phyloP scores from a whole-genome alignment of 2,797 vertebrate genomes.

The Gymnodraco acuticeps region DNA sequence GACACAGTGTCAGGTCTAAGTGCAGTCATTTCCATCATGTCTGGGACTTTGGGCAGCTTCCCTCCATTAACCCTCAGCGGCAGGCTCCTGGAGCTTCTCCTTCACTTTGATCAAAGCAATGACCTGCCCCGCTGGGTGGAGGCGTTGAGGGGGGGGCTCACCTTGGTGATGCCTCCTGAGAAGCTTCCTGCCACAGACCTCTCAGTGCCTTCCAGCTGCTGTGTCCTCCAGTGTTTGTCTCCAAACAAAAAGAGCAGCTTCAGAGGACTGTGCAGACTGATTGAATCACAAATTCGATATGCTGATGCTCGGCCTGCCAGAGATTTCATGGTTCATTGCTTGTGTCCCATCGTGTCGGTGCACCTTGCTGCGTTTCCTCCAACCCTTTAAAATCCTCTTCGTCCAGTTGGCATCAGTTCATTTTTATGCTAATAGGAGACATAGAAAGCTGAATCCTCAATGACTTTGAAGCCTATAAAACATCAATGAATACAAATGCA shows the following conservation, averaged over 20 bases:
- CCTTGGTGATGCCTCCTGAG: constrained; percentile 47
- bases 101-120: constrained; percentile 72
- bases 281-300: constrained; percentile 66
- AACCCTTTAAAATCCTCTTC: constrained; percentile 28
- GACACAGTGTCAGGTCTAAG: constrained; percentile 46
- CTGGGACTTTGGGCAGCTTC: constrained; percentile 53
- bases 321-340: constrained; percentile 61
- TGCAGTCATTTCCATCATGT: constrained; percentile 56
- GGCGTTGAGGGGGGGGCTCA: constrained; percentile 20
- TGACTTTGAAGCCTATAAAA: constrained; percentile 42
- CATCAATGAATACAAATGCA: constrained; percentile 5
- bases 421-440: constrained; percentile 26
- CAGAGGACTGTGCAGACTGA: constrained; percentile 61
- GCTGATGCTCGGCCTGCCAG: constrained; percentile 51
- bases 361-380: constrained; percentile 33
- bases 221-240: constrained; percentile 43
- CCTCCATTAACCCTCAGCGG: constrained; percentile 65
- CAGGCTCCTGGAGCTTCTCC: constrained; percentile 47
- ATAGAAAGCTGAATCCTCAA: constrained; percentile 11
- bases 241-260: constrained; percentile 32
- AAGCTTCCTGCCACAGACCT: constrained; percentile 27
- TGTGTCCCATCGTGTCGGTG: constrained; percentile 48
- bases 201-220: constrained; percentile 43
- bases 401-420: constrained; percentile 25
- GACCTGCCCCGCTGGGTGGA: constrained; percentile 31